phyloP scores from a whole-genome alignment of 2,113 vertebrate species.

The Amblyornis subalaris region DNA sequence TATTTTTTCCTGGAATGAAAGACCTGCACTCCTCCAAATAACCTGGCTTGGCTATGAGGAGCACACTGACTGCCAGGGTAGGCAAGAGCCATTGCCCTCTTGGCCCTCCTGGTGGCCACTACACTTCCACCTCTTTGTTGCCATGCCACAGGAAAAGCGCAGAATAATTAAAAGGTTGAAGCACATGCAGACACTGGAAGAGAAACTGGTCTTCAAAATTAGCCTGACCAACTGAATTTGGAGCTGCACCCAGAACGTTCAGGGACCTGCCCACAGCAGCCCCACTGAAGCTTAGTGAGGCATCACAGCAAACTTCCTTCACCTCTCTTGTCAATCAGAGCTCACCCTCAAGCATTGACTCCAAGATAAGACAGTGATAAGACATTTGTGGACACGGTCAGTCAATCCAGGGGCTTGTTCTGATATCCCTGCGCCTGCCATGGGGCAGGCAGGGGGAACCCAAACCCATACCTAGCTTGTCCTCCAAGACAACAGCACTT shows the following conservation, averaged over 20 bases:
- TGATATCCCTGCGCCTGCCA: background rate
- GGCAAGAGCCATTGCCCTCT: background rate
- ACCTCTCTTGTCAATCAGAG: background rate
- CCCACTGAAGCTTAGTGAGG: background rate
- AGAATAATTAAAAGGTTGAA: background rate
- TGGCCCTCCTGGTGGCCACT: background rate
- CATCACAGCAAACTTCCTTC: background rate
- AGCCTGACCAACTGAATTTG: background rate
- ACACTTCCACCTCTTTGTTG: background rate
- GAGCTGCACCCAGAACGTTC: background rate
- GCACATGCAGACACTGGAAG: background rate
- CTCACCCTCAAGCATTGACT: background rate
- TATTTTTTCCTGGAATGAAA: constrained; percentile 67
- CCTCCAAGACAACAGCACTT: background rate
- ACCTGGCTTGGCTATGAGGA: constrained; percentile 52
- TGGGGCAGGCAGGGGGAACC: fast-evolving
- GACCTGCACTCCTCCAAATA: constrained; percentile 65
- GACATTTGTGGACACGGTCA: background rate
- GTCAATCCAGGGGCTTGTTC: background rate
- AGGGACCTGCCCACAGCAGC: background rate
- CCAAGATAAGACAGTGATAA: background rate
- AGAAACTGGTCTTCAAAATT: background rate
- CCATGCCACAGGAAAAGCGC: background rate
- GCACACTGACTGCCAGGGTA: background rate
- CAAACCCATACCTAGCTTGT: background rate